Evolutionary conservation across 2,797 vertebrate species (phyloP).

Genomic region (Gymnothorax javanicus): DNA sequence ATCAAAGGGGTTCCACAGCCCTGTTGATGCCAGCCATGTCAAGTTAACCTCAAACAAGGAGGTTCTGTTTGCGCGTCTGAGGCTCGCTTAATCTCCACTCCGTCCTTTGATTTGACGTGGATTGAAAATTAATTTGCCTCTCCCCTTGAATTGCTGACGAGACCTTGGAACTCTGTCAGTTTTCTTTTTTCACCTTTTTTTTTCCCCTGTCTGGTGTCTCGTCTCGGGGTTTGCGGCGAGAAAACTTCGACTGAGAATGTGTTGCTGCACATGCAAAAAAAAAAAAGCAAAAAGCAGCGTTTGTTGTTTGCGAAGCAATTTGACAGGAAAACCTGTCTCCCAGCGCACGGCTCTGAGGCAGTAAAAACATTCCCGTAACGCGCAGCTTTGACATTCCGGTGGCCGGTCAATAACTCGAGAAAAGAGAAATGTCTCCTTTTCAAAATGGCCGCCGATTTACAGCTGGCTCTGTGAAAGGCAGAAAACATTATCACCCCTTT

Average conservation of each 20-base stretch:
- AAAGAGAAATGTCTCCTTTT: slow-evolving; percentile 46
- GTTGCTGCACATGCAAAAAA: slow-evolving; percentile 6
- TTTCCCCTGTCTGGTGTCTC: background rate
- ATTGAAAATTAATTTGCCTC: slow-evolving; percentile 25
- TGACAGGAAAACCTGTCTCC: background rate
- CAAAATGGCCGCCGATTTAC: slow-evolving; percentile 48
- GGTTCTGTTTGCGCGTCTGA: slow-evolving; percentile 16
- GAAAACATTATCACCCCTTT: slow-evolving; percentile 48
- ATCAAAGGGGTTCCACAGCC: slow-evolving; percentile 20
- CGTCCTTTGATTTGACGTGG: slow-evolving; percentile 41
- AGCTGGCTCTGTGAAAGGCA: slow-evolving; percentile 31
- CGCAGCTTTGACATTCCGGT: slow-evolving; percentile 42
- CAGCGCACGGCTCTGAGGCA: slow-evolving; percentile 18
- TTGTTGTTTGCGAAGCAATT: slow-evolving; percentile 21
- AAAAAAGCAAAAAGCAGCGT: background rate
- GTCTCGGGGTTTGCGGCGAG: background rate
- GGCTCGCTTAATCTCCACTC: slow-evolving; percentile 29
- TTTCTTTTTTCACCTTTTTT: slow-evolving; percentile 12
- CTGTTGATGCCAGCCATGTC: slow-evolving; percentile 22
- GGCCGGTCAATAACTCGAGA: slow-evolving; percentile 41
- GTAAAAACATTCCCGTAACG: slow-evolving; percentile 35
- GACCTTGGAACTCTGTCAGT: slow-evolving; percentile 4
- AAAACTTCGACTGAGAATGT: background rate
- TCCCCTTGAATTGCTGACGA: slow-evolving; percentile 29
- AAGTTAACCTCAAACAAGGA: slow-evolving; percentile 38